Evolutionary conservation across 2,797 vertebrate genomes (phyloP).

Genomic region (Mionectes olivaceus): DNA sequence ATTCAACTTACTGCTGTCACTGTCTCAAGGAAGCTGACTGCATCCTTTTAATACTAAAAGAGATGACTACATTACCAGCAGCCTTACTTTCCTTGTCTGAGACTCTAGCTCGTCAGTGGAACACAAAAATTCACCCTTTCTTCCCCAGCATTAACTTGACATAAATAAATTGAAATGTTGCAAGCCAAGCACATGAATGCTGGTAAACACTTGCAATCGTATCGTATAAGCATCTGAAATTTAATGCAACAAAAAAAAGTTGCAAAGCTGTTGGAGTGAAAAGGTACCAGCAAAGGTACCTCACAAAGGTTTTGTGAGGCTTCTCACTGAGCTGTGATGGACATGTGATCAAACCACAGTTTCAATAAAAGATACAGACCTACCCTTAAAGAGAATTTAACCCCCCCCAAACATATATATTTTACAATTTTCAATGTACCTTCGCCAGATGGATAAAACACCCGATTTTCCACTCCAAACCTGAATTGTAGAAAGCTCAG

Average conservation of each 20-base stretch:
- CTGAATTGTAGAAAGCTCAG: background rate
- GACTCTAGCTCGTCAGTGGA: background rate
- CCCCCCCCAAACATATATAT: background rate
- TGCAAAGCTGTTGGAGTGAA: slow-evolving; percentile 53
- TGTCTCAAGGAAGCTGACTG: background rate
- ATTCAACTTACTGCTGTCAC: background rate
- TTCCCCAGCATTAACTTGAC: slow-evolving; percentile 54
- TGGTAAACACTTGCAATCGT: slow-evolving; percentile 76
- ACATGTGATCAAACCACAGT: slow-evolving; percentile 38
- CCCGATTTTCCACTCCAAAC: background rate
- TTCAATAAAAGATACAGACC: slow-evolving; percentile 59
- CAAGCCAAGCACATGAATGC: slow-evolving; percentile 79
- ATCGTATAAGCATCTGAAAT: slow-evolving; percentile 35
- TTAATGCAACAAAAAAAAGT: slow-evolving; percentile 48
- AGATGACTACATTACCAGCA: background rate
- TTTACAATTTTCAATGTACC: background rate
- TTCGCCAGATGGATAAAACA: background rate
- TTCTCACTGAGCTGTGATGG: slow-evolving; percentile 53
- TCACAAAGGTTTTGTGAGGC: slow-evolving; percentile 37
- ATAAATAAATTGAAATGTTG: slow-evolving; percentile 76
- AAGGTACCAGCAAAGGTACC: slow-evolving; percentile 63
- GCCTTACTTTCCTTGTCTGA: background rate
- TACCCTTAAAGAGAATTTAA: background rate
- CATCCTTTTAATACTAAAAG: background rate
- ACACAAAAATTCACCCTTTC: slow-evolving; percentile 4